These are phyloP conservation scores for Saimiri boliviensis DNA, from an alignment of 2,113 vertebrate species.

Conservation along the genomic window DNA sequence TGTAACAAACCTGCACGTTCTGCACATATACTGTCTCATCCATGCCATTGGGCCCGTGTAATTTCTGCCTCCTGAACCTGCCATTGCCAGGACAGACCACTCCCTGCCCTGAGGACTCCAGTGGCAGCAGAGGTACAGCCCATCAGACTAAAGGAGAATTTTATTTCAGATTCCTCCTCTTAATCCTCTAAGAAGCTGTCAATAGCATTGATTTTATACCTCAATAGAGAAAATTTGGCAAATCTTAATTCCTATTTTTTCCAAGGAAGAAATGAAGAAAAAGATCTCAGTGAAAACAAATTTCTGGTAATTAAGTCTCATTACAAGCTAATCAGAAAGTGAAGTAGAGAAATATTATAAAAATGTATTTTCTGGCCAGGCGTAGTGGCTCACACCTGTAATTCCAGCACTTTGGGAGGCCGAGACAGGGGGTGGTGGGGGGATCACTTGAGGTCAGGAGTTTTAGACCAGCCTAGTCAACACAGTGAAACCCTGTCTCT, in stretches of 20 bases:
- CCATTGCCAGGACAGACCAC: accelerated
- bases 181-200: background rate
- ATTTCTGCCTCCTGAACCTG: background rate
- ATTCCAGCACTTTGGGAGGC: too few relatives aligned
- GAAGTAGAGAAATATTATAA: background rate
- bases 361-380: background rate
- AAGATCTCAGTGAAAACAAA: background rate
- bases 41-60: accelerated
- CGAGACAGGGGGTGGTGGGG: too few relatives aligned
- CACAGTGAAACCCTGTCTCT: too few relatives aligned
- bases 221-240: background rate
- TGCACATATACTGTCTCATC: background rate
- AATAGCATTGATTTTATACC: background rate
- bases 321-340: background rate
- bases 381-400: too few relatives aligned
- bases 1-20: too few relatives aligned
- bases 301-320: conserved; percentile 21
- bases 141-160: background rate
- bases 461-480: too few relatives aligned
- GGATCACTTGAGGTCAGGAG: too few relatives aligned
- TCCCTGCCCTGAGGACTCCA: background rate
- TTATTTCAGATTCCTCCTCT: background rate
- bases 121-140: background rate
- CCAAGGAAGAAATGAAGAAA: background rate
- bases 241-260: background rate